Percentiles rank a stretch among this genome's conserved stretches.
Evolutionary conservation across 2,888 invertebrate genomes (phyloP).

Genomic region (Nipponacmea schrenckii): DNA sequence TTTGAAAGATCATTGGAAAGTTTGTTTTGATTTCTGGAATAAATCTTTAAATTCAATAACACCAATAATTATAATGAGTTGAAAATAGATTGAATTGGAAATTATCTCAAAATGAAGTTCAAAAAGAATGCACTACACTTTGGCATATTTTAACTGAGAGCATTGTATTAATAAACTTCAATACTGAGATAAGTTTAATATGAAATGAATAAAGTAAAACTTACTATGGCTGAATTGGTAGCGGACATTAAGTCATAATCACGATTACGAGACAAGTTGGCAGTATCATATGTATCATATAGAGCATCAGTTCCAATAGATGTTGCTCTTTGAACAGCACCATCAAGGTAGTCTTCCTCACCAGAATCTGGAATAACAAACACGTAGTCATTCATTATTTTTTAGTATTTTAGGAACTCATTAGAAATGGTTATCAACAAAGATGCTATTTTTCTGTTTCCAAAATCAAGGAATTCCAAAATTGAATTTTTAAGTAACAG

Average conservation of each 20-base stretch:
- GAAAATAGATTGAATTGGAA: too few relatives aligned
- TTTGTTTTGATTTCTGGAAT: too few relatives aligned
- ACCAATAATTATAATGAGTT: too few relatives aligned
- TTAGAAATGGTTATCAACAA: not conserved
- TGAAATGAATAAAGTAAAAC: constrained; percentile 25
- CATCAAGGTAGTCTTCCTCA: constrained; percentile 40
- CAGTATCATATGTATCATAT: constrained; percentile 51
- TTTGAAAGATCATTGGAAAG: too few relatives aligned
- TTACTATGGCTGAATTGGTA: constrained; percentile 54
- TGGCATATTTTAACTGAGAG: too few relatives aligned
- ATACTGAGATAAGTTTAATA: too few relatives aligned
- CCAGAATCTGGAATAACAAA: constrained; percentile 36
- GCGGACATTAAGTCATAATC: constrained; percentile 48
- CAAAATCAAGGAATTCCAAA: not conserved
- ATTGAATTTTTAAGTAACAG: too few relatives aligned
- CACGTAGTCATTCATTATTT: not conserved
- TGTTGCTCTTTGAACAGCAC: constrained; percentile 35
- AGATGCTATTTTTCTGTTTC: not conserved
- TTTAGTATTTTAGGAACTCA: not conserved
- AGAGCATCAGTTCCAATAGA: constrained; percentile 45
- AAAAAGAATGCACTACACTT: too few relatives aligned
- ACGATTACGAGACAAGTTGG: constrained; percentile 45
- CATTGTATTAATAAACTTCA: too few relatives aligned
- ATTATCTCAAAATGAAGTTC: too few relatives aligned
- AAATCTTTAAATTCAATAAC: too few relatives aligned